Evolutionary conservation across 2,888 invertebrate genomes (phyloP).

Genomic region (Andrena hattorfiana): DNA sequence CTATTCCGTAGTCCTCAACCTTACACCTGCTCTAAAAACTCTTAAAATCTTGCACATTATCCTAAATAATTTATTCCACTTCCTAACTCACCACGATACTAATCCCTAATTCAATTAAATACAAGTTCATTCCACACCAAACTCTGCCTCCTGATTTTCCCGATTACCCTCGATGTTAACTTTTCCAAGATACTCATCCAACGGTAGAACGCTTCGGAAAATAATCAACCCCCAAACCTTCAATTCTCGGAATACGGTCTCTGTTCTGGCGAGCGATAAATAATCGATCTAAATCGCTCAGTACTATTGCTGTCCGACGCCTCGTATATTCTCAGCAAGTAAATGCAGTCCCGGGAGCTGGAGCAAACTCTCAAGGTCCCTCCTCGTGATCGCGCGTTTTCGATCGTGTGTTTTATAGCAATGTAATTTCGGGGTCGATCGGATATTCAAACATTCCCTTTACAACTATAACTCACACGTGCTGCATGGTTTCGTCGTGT

Average conservation of each 20-base stretch:
- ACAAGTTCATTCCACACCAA: too few relatives aligned
- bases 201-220: constrained; percentile 7
- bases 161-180: too few relatives aligned
- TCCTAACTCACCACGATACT: too few relatives aligned
- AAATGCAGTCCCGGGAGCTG: neutral
- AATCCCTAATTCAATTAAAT: too few relatives aligned
- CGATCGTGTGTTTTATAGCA: neutral
- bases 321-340: neutral
- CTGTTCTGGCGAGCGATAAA: neutral
- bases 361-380: neutral
- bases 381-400: neutral
- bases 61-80: too few relatives aligned
- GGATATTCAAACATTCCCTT: neutral
- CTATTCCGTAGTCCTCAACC: too few relatives aligned
- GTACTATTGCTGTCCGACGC: neutral
- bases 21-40: too few relatives aligned
- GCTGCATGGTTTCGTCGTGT: neutral
- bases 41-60: too few relatives aligned
- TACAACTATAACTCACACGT: neutral
- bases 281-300: neutral
- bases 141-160: too few relatives aligned
- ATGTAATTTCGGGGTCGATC: constrained; percentile 3
- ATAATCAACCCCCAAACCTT: constrained; percentile 19
- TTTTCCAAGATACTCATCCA: neutral
- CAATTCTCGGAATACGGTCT: constrained; percentile 11